These are phyloP conservation scores for Cephus spinipes DNA, from an alignment of 2,888 invertebrate species.

Conservation along the genomic window DNA sequence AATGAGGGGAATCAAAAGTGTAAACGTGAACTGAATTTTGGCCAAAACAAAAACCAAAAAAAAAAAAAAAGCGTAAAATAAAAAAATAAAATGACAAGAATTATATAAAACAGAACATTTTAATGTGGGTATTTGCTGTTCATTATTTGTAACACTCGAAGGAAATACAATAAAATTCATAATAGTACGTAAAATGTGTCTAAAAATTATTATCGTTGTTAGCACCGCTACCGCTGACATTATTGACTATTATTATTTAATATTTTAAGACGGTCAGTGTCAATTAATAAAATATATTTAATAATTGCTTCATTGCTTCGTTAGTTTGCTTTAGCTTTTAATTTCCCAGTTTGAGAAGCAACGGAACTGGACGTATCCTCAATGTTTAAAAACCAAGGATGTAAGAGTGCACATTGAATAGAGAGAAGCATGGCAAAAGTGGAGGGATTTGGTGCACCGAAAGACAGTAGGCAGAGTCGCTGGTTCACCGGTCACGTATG, in stretches of 20 bases:
- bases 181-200: constrained; percentile 39
- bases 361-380: no score
- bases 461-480: no score
- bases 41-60: constrained; percentile 1
- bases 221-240: not conserved
- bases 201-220: not conserved
- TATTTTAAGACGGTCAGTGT: no score
- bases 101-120: constrained; percentile 32
- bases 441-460: no score
- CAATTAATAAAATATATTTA: no score
- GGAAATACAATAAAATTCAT: constrained; percentile 61
- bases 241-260: not conserved
- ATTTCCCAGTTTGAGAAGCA: no score
- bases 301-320: no score
- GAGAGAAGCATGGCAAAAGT: no score
- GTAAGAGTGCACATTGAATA: no score
- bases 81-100: not conserved
- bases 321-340: no score
- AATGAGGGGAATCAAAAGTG: not conserved
- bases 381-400: no score
- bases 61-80: not conserved
- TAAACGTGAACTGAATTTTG: not conserved
- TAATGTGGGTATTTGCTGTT: constrained; percentile 63
- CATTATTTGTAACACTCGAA: constrained; percentile 52
- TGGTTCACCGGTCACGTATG: no score